Conservation (phyloP, 2,797 vertebrate species). For the Tolypeutes matacus region DNA sequence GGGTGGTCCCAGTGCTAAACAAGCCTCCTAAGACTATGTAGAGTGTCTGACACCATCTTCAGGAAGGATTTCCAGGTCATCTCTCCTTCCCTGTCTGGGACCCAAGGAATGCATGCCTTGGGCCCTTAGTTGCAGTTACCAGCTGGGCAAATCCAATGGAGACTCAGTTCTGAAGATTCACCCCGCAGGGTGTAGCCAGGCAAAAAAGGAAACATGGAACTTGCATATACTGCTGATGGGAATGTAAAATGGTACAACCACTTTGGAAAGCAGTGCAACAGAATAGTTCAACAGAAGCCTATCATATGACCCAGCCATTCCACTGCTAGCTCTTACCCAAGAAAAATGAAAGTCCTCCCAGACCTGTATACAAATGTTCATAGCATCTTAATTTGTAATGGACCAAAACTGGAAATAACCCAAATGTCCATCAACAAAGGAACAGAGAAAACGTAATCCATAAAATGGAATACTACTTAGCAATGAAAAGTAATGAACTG, state of each 20-base stretch:
- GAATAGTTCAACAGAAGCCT: slow-evolving; percentile 32
- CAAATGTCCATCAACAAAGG: background rate
- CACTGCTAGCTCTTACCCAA: background rate
- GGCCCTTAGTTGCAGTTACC: background rate
- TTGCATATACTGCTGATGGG: background rate
- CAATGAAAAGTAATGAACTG: slow-evolving; percentile 31
- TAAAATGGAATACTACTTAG: background rate
- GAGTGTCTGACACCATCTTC: background rate
- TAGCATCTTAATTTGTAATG: background rate
- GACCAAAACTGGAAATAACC: slow-evolving; percentile 4
- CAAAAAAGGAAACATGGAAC: background rate
- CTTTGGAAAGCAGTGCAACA: background rate
- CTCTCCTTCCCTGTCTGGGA: background rate
- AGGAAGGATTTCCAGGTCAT: background rate
- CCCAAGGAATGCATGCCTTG: background rate
- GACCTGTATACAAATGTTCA: background rate
- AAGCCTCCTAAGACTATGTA: slow-evolving; percentile 1
- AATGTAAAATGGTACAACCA: background rate
- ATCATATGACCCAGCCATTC: background rate
- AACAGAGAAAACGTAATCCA: slow-evolving; percentile 1
- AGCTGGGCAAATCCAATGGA: background rate
- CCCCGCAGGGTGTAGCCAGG: background rate
- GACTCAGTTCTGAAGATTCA: background rate
- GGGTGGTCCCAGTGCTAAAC: background rate
- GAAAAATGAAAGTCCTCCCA: slow-evolving; percentile 22